A percentile compares a stretch with the other conserved stretches of the same genome.
Evolutionary conservation across 2,113 vertebrate genomes (phyloP).

Genomic region (Vombatus ursinus): DNA sequence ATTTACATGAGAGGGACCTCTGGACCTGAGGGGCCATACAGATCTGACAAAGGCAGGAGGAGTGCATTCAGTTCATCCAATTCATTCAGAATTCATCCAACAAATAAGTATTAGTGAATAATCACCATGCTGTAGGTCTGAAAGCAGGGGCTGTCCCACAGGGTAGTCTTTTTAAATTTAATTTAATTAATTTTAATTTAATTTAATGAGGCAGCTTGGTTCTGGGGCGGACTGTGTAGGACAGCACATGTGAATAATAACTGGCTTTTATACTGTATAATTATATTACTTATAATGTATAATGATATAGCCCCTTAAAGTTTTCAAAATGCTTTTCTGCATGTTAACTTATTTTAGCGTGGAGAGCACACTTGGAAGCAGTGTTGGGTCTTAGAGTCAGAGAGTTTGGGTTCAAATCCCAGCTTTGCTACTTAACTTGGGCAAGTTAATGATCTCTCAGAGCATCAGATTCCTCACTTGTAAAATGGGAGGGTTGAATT

Average conservation of each 20-base stretch:
- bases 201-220: background rate
- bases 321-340: background rate
- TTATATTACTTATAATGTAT: background rate
- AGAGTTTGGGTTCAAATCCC: background rate
- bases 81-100: too few species aligned
- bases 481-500: background rate
- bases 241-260: too few species aligned
- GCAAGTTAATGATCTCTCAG: background rate
- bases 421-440: background rate
- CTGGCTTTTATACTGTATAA: background rate
- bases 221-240: background rate
- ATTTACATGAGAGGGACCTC: background rate
- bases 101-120: background rate
- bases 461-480: background rate
- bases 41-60: background rate
- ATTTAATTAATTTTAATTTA: too few species aligned
- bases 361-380: background rate
- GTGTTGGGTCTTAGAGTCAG: background rate
- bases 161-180: background rate
- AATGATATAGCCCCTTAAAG: background rate
- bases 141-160: background rate
- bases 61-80: background rate
- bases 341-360: background rate
- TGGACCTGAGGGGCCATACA: background rate
- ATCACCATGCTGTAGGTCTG: background rate